Base-by-base conservation (phyloP, 2,888 invertebrate species). In the Drosophila imparisetae region DNA sequence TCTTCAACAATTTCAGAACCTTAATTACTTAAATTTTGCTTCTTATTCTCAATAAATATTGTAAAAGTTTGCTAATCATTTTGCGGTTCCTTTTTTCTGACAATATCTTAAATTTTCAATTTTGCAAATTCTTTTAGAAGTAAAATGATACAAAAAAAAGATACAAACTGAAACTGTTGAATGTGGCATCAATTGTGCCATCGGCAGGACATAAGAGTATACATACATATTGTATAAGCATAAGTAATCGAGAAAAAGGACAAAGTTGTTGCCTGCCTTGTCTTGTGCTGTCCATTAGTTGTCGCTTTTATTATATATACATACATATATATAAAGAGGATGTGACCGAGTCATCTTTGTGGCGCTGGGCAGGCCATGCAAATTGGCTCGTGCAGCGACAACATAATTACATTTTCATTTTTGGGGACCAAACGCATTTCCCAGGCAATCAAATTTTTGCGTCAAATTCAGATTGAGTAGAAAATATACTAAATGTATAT, bases 401-500 rank as follows among this genome's bases (percentile, higher is more conserved):
- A 63, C 66, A 66, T 78, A 78, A 78, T 78, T 75, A 62, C 62
- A 75, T 78, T 78, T 72, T 30, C 30, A n/a, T 52, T 60, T 73
- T 73, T 49, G 53, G 34, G 45, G 21, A 30, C 64, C 53, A 18
- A 62, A 42, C 59, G 34, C 49, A 45, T 58, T 66, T 32, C 11
- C 40, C 45, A 32, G 50, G 63, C 71, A 66, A 78, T 71, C 58
- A 68, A 71, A 75, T 78, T 78, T 42, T 36, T 7, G 65, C 32
- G 62, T 55, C 59, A 78, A 78, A 78, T 75, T 78, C 66, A 78
- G 78, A 68, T 71, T 78, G 67, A 57, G 49, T 38, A 18, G 24
- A 40, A 18, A 38, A 36, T 53, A 13, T 52, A 38, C 24, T 13
- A 55, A 29, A 50, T 66, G 27, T 4, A 24, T 36, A 27, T n/a